Percentiles rank a stretch among this genome's conserved stretches.
These are phyloP conservation scores for Seison nebaliae DNA, from an alignment of 1,140 invertebrate genomes.

Conservation along the genomic window DNA sequence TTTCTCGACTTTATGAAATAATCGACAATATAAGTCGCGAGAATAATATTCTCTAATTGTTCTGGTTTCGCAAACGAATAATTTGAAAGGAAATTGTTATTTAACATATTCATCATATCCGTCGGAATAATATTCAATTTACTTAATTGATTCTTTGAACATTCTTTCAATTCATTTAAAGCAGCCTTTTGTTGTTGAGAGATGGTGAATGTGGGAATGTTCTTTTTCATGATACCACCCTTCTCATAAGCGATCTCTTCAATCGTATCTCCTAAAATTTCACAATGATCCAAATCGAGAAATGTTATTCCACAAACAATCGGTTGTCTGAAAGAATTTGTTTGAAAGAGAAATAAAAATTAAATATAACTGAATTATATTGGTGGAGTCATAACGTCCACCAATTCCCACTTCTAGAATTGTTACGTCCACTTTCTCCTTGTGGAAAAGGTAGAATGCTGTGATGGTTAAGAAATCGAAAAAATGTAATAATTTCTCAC, in stretches of 20 bases:
- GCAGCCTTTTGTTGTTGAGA: too few relatives aligned
- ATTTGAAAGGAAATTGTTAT: too few relatives aligned
- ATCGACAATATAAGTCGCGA: too few relatives aligned
- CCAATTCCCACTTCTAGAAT: slow-evolving; percentile 91
- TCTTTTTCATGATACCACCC: slow-evolving; percentile 87
- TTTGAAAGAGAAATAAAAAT: slow-evolving; percentile 1
- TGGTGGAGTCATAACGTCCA: slow-evolving; percentile 72
- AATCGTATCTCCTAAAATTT: slow-evolving; percentile 52
- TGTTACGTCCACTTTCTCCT: slow-evolving; percentile 59
- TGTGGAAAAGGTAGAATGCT: slow-evolving; percentile 59
- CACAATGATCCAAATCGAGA: slow-evolving; percentile 58
- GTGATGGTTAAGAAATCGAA: slow-evolving; percentile 71
- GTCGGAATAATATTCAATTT: too few relatives aligned
- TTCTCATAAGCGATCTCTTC: slow-evolving; percentile 73
- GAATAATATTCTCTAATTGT: too few relatives aligned
- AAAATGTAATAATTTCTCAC: slow-evolving; percentile 55
- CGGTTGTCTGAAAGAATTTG: slow-evolving; percentile 33
- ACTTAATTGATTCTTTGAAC: too few relatives aligned
- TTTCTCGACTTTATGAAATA: too few relatives aligned
- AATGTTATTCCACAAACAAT: slow-evolving; percentile 62
- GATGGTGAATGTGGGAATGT: too few relatives aligned
- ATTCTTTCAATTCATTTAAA: too few relatives aligned
- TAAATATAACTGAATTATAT: slow-evolving; percentile 43
- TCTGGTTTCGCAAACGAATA: too few relatives aligned
- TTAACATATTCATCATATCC: too few relatives aligned